Evolutionary conservation across 2,888 invertebrate species (phyloP), one percentile per base, ranked within the genome.

Genomic region (Phorcus lineatus): DNA sequence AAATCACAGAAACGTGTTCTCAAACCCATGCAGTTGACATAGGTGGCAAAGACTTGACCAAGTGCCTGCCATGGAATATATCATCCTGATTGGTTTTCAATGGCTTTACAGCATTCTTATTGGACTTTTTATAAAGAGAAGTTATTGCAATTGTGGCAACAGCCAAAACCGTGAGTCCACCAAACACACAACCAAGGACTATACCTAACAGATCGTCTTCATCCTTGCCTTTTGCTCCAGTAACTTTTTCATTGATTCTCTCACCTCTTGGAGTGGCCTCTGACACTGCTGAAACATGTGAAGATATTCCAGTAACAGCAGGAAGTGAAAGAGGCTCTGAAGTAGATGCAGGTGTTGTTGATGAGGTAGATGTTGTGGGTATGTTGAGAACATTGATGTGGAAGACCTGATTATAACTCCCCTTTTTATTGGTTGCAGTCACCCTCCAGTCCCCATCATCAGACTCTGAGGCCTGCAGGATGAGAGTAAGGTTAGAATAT

Each of bases 381-480:
- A 28, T 62, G 24, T 24, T 62, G 28, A 28, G 28, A 17, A 24
- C 24, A 24, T 62, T 24, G 24, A 47, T 13, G 47, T 47, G 47
- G 13, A 47, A 47, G 47, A 47, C 47, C 47, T 47, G 47, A 6
- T 6, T 1, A 47, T 47, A 4, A 6, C 47, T 47, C n/a, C 82
- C 85, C 24, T 83, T 81, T 9, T 31, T 19, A 74, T 85, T 87
- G 62, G 76, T 79, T 0, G 83, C 87, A 16, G 57, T 28, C 17
- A 85, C 81, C 7, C 77, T 81, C 85, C 85, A 87, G 6, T 77
- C 80, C 4, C 87, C 87, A 55, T 83, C 81, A 47, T 86, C 84
- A 7, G 57, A 62, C 22, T 53, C 47, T 17, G 40, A 17, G 1
- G 83, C 86, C 2, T 80, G 80, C 24, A 80, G 62, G 4, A 86